Evolutionary conservation across 2,113 vertebrate species (phyloP).

Genomic region (Cromileptes altivelis): DNA sequence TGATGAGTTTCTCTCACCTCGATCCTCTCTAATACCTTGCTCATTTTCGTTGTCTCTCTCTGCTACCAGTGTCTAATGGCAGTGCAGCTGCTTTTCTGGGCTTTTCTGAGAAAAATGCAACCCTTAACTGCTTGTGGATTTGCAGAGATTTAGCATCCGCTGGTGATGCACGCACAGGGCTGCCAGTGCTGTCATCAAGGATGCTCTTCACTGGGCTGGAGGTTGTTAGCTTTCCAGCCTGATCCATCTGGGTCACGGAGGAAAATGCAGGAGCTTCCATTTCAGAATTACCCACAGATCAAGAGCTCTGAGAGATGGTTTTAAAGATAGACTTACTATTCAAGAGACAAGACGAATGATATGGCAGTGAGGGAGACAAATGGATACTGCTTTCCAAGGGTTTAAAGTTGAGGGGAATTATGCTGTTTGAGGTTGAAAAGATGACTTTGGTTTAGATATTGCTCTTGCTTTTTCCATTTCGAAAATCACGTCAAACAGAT

Average conservation of each 20-base stretch:
- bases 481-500: slow-evolving; percentile 28
- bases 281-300: slow-evolving; percentile 27
- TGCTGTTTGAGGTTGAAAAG: not conserved
- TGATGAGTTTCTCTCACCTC: slow-evolving; percentile 50
- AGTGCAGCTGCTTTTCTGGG: not conserved
- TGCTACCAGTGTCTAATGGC: slow-evolving; percentile 16
- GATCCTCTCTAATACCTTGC: slow-evolving; percentile 30
- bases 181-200: not conserved
- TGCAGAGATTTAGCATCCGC: slow-evolving; percentile 1
- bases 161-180: not conserved
- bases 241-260: slow-evolving; percentile 38
- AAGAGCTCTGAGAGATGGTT: slow-evolving; percentile 23
- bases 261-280: slow-evolving; percentile 10
- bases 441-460: not conserved
- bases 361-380: slow-evolving; percentile 3
- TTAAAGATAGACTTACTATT: slow-evolving; percentile 36
- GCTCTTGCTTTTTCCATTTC: slow-evolving; percentile 11
- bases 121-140: slow-evolving; percentile 33
- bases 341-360: slow-evolving; percentile 12
- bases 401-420: slow-evolving; percentile 23
- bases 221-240: slow-evolving; percentile 18
- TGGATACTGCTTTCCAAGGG: not conserved
- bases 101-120: not conserved
- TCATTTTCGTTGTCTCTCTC: slow-evolving; percentile 34
- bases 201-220: not conserved